Evolutionary conservation across 2,888 invertebrate species (phyloP), one percentile per base, ranked within the genome.

Genomic region (Dugesia japonica): DNA sequence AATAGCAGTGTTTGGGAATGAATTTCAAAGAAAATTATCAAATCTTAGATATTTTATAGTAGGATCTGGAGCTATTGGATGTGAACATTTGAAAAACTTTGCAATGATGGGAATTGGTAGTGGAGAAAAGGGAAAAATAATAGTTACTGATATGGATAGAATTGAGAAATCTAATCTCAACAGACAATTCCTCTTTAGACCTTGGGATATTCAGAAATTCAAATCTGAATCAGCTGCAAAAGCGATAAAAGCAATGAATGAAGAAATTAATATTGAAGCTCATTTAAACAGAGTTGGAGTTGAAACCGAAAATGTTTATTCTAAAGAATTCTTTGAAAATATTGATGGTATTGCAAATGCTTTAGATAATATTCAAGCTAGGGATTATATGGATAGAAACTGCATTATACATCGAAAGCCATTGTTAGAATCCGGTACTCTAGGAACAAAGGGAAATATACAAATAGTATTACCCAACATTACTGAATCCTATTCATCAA

Each of bases 101-200:
- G 93, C 95, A 0, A 92, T 99, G 94, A 89, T 98, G 85, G 98
- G 98, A n/a, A 87, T 98, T 23, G 93, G 91, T 9, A 83, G 84
- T 7, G 79, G 80, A 13, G 28, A 74, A 1, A 80, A 81, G n/a
- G 87, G 87, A 9, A 87, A 89, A 82, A 87, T 97, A 76, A 90
- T 89, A 72, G 90, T 99, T 77, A 99, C 98, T 33, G 98, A 98
- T 84, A 99, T 98, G 97, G 98, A 99, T 86, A 88, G 92, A 80
- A 99, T 99, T 80, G 98, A 98, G 86, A 92, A 94, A 85, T 94
- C 94, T 0, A 98, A 99, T 86, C 88, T 99, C 80, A 99, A 98
- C 86, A 87, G 98, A 78, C 98, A 99, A 87, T 99, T 99, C 86
- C 87, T 99, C 76, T 99, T 99, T 88, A 88, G 97, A 79, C 90